Conservation (phyloP, 2,113 vertebrate species). For the Leptobrachium ailaonicum region DNA sequence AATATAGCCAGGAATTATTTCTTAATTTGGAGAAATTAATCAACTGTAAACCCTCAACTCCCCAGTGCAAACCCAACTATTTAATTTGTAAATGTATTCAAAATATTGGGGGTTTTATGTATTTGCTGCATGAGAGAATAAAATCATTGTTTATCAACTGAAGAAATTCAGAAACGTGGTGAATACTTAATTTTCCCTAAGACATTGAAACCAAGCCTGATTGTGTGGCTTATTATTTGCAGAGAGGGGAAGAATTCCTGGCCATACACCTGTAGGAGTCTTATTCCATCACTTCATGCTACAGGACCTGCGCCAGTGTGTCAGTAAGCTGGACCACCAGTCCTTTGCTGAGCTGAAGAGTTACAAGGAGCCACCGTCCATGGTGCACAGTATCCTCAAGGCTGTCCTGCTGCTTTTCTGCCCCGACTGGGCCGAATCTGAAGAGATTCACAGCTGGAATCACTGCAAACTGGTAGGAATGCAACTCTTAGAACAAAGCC, state of each 20-base stretch:
- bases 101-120: too few species aligned
- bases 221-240: constrained; percentile 32
- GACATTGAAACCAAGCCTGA: too few species aligned
- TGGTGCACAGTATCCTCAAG: constrained; percentile 57
- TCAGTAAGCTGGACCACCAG: constrained; percentile 49
- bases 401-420: constrained; percentile 65
- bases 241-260: constrained; percentile 62
- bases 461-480: constrained; percentile 65
- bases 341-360: constrained; percentile 57
- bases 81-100: too few species aligned
- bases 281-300: constrained; percentile 73
- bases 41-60: too few species aligned
- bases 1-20: too few species aligned
- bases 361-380: constrained; percentile 39
- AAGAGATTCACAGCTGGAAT: constrained; percentile 59
- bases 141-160: too few species aligned
- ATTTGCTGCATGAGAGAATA: too few species aligned
- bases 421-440: constrained; percentile 58
- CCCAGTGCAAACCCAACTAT: too few species aligned
- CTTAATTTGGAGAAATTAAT: too few species aligned
- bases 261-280: constrained; percentile 54
- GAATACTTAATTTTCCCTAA: too few species aligned
- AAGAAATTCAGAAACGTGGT: too few species aligned
- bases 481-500: too few species aligned
- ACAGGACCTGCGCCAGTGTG: constrained; percentile 64